These are phyloP conservation scores for Balearica regulorum DNA, from an alignment of 2,797 vertebrate genomes.

Conservation along the genomic window DNA sequence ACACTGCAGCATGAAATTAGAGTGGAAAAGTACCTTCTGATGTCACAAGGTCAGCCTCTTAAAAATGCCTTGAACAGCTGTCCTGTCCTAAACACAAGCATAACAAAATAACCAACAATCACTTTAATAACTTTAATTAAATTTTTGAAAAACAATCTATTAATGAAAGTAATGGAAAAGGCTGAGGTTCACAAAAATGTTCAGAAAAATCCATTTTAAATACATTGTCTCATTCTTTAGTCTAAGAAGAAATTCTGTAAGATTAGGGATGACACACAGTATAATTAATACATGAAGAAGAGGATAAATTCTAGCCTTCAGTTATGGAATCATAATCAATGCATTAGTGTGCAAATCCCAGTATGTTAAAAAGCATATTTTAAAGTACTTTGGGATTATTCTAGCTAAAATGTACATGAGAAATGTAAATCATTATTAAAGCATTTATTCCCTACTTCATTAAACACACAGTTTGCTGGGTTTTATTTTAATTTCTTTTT, in stretches of 20 bases:
- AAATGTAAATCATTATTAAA: slow-evolving; percentile 26
- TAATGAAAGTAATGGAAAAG: background rate
- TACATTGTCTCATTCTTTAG: background rate
- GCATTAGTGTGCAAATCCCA: slow-evolving; percentile 40
- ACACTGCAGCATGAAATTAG: background rate
- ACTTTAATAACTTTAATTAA: background rate
- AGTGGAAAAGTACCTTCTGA: background rate
- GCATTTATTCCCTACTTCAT: slow-evolving; percentile 8
- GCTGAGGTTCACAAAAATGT: background rate
- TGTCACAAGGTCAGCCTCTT: background rate
- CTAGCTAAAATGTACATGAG: slow-evolving; percentile 16
- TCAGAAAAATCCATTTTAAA: slow-evolving; percentile 7
- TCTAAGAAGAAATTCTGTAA: slow-evolving; percentile 21
- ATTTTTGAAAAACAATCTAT: background rate
- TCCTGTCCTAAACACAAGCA: background rate
- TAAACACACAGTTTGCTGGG: background rate
- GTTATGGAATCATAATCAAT: slow-evolving; percentile 42
- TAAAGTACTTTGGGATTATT: slow-evolving; percentile 31
- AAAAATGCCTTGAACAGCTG: background rate
- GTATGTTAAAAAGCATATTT: slow-evolving; percentile 9
- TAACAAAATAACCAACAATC: background rate
- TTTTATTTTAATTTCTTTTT: slow-evolving; percentile 5
- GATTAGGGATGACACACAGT: background rate
- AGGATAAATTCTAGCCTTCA: slow-evolving; percentile 25
- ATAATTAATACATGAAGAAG: slow-evolving; percentile 37